Base-by-base conservation (phyloP, 2,888 invertebrate species). In the Mesorhabditis belari region DNA sequence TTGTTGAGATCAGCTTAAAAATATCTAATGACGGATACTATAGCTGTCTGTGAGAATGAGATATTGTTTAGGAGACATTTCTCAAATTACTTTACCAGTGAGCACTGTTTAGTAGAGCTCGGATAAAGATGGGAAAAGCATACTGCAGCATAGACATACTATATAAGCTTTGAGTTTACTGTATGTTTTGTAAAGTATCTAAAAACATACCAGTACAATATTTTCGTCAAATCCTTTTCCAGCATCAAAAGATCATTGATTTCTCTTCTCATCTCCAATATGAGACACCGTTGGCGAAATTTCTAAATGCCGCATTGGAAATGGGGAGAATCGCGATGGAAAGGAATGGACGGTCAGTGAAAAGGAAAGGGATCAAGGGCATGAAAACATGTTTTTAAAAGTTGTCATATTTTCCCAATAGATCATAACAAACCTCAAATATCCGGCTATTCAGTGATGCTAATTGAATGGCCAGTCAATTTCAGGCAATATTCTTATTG, bases 401-500 rank as follows among this genome's bases (percentile, higher is more conserved):
- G n/a, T n/a, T n/a, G n/a, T n/a, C n/a, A n/a, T n/a, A n/a, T n/a
- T n/a, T n/a, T n/a, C n/a, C n/a, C n/a, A n/a, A n/a, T n/a, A n/a
- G n/a, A n/a, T n/a, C n/a, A n/a, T n/a, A n/a, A n/a, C n/a, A n/a
- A n/a, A n/a, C n/a, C n/a, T n/a, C n/a, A n/a, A n/a, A n/a, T n/a
- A n/a, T n/a, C n/a, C n/a, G n/a, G n/a, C n/a, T n/a, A n/a, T n/a
- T n/a, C n/a, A n/a, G n/a, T n/a, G n/a, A n/a, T n/a, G n/a, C n/a
- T n/a, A n/a, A n/a, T n/a, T n/a, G n/a, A n/a, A n/a, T n/a, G n/a
- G n/a, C n/a, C n/a, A n/a, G n/a, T n/a, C n/a, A n/a, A n/a, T n/a
- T n/a, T n/a, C 3, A 61, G 73, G 4, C 62, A 66, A 24, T 75
- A 69, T 57, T 61, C 69, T 5, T 73, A 70, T 53, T 71, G 75